Evolutionary conservation across 2,113 vertebrate species (phyloP), one percentile per base, ranked within the genome.

Genomic region (Aptenodytes forsteri): DNA sequence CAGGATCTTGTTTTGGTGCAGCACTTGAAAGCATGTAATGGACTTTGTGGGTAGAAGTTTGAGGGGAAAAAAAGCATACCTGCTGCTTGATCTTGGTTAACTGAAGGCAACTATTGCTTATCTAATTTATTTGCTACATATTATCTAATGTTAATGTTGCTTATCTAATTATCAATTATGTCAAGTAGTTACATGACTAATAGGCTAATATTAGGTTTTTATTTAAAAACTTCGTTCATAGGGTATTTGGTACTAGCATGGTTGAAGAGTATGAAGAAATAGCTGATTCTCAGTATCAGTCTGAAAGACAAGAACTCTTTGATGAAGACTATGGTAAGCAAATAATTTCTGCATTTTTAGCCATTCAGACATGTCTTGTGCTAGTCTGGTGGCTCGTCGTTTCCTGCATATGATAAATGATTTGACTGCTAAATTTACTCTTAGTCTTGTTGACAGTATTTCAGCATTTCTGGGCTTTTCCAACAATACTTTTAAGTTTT

Each of bases 261-360:
- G 99, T 99, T 86, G 99, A 99, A 97, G 99, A 99, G 91, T 99
- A 99, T 96, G 99, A 99, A 94, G 99, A 99, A 98, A 99, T 99
- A 78, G 99, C 99, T 71, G 99, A 99, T 95, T 99, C 99, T 27
- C 99, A 99, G 97, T 99, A 99, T 92, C 99, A 99, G 4, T 99
- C 99, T 83, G 99, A 99, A 96, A 98, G 99, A 77, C 98, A 99
- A 27, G 99, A 99, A 69, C 98, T 99, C 46, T 98, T 99, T 89
- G 99, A 99, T 97, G 99, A 99, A 96, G 99, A 99, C 92, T 99
- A 99, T 96, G 99, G 99, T 99, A 97, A 97, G 98, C n/a, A 96
- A 75, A 42, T 92, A 84, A 69, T 34, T 30, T 34, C 42, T 87
- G 40, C 13, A 2, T 56, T 65, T 95, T 76, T 72, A 83, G 34